Conservation (phyloP, 30 jellyfish, hydroid and myxozoan species). For the Aurelia aurita region DNA sequence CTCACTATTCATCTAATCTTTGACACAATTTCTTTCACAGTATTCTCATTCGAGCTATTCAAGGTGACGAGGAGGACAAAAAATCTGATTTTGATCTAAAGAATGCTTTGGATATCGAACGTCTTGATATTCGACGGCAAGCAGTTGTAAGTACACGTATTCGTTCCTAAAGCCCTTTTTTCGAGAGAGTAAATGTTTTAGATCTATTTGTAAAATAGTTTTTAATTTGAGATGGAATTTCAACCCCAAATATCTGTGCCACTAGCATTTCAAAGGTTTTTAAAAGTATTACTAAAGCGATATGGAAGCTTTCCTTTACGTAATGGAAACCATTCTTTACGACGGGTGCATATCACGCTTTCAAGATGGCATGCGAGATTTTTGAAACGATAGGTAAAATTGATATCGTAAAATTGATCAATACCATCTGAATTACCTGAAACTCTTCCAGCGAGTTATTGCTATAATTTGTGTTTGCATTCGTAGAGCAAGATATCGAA, state of each 20-base stretch:
- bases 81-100: neutral
- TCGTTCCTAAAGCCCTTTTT: neutral
- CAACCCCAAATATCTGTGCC: no score
- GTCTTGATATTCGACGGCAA: neutral
- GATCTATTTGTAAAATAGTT: no score
- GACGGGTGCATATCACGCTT: no score
- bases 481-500: constrained; percentile 16
- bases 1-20: neutral
- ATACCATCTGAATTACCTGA: neutral
- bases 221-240: no score
- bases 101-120: constrained; percentile 15
- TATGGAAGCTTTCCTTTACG: no score
- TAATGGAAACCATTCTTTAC: no score
- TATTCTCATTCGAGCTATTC: neutral
- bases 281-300: no score
- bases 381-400: no score
- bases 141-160: constrained; percentile 1
- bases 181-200: neutral
- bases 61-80: neutral
- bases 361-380: no score
- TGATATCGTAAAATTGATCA: no score
- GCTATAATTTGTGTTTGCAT: neutral
- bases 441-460: neutral
- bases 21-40: neutral
- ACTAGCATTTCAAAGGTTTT: no score